These are phyloP conservation scores for Puntigrus tetrazona DNA, from an alignment of 2,113 vertebrate genomes.

Conservation along the genomic window DNA sequence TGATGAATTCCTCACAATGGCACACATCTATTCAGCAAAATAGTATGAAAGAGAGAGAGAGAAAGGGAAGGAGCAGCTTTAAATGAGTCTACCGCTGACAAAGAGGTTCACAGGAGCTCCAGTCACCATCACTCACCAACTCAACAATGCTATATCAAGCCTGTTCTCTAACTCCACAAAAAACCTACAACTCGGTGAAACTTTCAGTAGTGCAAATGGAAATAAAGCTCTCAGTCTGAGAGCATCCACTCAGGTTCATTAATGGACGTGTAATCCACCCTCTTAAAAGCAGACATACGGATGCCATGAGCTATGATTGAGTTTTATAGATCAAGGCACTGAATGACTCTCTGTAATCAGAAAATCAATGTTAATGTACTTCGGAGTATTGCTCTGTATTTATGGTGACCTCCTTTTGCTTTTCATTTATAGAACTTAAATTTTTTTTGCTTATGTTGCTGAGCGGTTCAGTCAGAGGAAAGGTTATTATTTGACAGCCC, in stretches of 20 bases:
- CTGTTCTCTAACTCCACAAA: slow-evolving; percentile 17
- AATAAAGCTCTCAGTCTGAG: slow-evolving; percentile 23
- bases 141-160: slow-evolving; percentile 63
- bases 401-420: slow-evolving; percentile 27
- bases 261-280: slow-evolving; percentile 17
- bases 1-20: slow-evolving; percentile 64
- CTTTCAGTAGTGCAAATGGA: slow-evolving; percentile 32
- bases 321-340: slow-evolving; percentile 45
- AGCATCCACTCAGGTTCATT: slow-evolving; percentile 40
- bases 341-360: slow-evolving; percentile 22
- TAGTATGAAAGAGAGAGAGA: slow-evolving; percentile 14
- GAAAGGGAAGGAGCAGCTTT: slow-evolving; percentile 42
- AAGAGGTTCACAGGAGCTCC: slow-evolving; percentile 62
- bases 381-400: slow-evolving; percentile 39
- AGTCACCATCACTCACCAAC: slow-evolving; percentile 66
- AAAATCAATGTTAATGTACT: slow-evolving; percentile 40
- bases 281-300: slow-evolving; percentile 36
- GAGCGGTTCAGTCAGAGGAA: not conserved
- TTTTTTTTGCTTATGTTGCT: not conserved
- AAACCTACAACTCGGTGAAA: slow-evolving; percentile 21
- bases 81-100: slow-evolving; percentile 74
- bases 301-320: slow-evolving; percentile 42
- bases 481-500: not conserved
- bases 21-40: slow-evolving; percentile 52
- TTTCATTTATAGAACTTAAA: slow-evolving; percentile 26